Conservation (phyloP, 64 coral and sea anemone species). For the Actinia tenebrosa region DNA sequence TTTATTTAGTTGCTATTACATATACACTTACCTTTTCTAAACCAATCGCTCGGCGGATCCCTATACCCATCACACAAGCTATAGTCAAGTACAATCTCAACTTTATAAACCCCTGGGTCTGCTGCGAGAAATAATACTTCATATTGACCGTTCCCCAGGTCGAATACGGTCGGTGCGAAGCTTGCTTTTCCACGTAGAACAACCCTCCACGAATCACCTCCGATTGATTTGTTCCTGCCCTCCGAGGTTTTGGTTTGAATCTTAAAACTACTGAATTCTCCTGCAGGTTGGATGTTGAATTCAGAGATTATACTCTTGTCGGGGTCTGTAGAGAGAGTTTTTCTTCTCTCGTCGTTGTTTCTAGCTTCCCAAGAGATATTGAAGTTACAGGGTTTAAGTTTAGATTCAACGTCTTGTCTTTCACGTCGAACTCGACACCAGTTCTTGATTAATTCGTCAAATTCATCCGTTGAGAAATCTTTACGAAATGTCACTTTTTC, state of each 20-base stretch:
- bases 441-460: conserved; percentile 36
- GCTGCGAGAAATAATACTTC: conserved; percentile 77
- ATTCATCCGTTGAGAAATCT: background rate
- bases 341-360: background rate
- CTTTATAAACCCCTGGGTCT: conserved; percentile 77
- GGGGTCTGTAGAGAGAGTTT: conserved; percentile 42
- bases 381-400: conserved; percentile 41
- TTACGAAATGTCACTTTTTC: background rate
- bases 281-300: conserved; percentile 52
- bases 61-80: conserved; percentile 81
- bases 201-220: conserved; percentile 85
- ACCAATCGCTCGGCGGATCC: conserved; percentile 68
- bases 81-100: conserved; percentile 82
- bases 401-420: conserved; percentile 39
- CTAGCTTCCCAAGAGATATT: conserved; percentile 39
- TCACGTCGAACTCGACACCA: conserved; percentile 73
- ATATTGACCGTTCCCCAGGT: conserved; percentile 78
- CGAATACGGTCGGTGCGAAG: conserved; percentile 80
- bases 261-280: conserved; percentile 85
- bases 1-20: no score
- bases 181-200: conserved; percentile 70
- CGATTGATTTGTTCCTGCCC: conserved; percentile 54
- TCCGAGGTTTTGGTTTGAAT: conserved; percentile 60
- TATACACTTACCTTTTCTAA: conserved; percentile 63
- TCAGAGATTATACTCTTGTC: conserved; percentile 56